Evolutionary conservation across 2,888 invertebrate species (phyloP), one percentile per base, ranked within the genome.

Genomic region (Andrena camellia): DNA sequence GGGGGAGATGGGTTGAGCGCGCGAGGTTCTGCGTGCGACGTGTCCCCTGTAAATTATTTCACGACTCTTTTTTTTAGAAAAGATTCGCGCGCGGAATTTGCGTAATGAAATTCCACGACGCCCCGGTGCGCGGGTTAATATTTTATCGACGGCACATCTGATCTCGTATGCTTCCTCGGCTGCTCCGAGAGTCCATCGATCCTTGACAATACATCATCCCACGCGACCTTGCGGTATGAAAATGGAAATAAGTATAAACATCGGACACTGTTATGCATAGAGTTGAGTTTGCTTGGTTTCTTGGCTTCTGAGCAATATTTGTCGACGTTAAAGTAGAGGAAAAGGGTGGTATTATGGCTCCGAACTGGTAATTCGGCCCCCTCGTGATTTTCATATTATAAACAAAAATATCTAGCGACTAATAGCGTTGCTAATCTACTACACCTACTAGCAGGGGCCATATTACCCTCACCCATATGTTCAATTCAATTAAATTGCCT

Each of bases 21-120:
- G 42, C 17, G 42, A 42, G 42, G 4, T 57, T 72, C 81, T 64
- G 68, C 75, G 78, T 69, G 84, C 60, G 77, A 84, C 84, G 84
- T 73, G 71, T 74, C 79, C 70, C 67, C 72, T 83, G 86, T 87
- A 87, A 87, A 87, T 87, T 87, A 87, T 87, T 88, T 88, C 88
- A 72, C 78, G 78, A 84, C 79, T 84, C 79, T 84, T 84, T 83
- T 59, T 57, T 57, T 23, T 57, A 20, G 70, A 66, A 50, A 63
- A 63, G 74, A 79, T 76, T 85, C 79, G 20, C 64, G 59, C 54
- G 10, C 67, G 79, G 86, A 74, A 86, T 87, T 86, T 88, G 76
- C 86, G 62, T 88, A 88, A 87, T 88, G 86, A 81, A 88, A 87
- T 87, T 81, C 73, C 83, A 26, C 68, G 66, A 59, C 60, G 35